Evolutionary conservation across 2,113 vertebrate species (phyloP).

Genomic region (Gobius niger): DNA sequence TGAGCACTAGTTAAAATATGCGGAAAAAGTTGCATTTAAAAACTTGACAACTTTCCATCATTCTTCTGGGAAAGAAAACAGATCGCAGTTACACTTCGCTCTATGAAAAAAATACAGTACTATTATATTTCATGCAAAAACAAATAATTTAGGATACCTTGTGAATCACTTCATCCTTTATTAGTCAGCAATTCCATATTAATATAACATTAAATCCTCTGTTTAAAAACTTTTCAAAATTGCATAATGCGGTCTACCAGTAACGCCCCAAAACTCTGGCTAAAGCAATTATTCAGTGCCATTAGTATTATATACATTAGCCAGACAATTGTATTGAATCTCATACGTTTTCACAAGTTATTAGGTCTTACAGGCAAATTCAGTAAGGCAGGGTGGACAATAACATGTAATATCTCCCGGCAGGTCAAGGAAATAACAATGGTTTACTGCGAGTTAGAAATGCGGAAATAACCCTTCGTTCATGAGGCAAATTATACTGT

Average conservation of each 20-base stretch:
- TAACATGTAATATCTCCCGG: background rate
- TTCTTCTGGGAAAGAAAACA: no score
- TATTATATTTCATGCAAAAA: background rate
- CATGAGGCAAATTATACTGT: background rate
- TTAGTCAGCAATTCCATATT: constrained; percentile 67
- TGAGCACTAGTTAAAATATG: no score
- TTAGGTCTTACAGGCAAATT: constrained; percentile 13
- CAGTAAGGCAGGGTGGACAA: constrained; percentile 9
- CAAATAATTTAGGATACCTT: background rate
- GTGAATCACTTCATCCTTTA: constrained; percentile 72
- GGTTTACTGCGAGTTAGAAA: background rate
- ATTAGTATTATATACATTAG: constrained; percentile 65
- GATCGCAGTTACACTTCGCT: no score
- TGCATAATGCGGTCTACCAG: constrained; percentile 31
- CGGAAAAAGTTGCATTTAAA: no score
- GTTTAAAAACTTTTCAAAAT: constrained; percentile 54
- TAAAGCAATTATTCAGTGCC: constrained; percentile 40
- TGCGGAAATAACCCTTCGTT: background rate
- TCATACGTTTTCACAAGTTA: constrained; percentile 19
- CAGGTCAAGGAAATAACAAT: constrained; percentile 7
- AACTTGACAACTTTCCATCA: no score
- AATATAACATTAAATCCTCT: constrained; percentile 33
- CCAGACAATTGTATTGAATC: constrained; percentile 1
- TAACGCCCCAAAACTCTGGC: background rate
- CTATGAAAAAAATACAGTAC: no score